Percentiles rank a stretch among this genome's conserved stretches.
Evolutionary conservation across 1,140 invertebrate species (phyloP).

Genomic region (Euglossa dilemma): DNA sequence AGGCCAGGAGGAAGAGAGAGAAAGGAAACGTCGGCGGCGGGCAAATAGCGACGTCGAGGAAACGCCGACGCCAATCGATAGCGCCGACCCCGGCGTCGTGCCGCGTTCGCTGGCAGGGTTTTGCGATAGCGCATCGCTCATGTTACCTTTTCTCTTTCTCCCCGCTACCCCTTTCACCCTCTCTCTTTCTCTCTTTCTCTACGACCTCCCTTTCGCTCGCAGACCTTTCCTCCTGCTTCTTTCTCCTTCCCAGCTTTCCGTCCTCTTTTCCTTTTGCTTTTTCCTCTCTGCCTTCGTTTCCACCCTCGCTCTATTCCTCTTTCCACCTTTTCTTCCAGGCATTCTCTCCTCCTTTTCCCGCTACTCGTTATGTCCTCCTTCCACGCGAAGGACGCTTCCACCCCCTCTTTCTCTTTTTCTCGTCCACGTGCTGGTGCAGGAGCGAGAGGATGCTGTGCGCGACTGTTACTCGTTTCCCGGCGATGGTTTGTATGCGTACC

Average conservation of each 20-base stretch:
- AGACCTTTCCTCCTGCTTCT: constrained; percentile 5
- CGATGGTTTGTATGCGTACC: constrained; percentile 32
- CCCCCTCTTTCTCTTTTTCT: no score
- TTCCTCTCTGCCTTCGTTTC: constrained; percentile 21
- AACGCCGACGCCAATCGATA: constrained; percentile 72
- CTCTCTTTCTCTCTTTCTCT: constrained; percentile 3
- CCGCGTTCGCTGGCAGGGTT: constrained; percentile 62
- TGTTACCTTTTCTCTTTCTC: constrained; percentile 24
- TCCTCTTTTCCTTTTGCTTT: constrained; percentile 21
- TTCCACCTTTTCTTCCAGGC: neutral
- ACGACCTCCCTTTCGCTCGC: constrained; percentile 16
- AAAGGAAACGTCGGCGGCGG: constrained; percentile 42
- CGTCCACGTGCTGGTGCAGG: neutral
- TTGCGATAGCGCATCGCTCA: constrained; percentile 63
- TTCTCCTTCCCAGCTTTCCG: constrained; percentile 31
- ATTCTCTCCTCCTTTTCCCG: neutral
- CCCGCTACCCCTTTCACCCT: neutral
- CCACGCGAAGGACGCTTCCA: no score
- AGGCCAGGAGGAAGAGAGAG: constrained; percentile 31
- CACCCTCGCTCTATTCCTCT: neutral
- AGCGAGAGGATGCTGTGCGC: neutral
- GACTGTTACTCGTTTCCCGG: neutral
- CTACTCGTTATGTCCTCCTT: neutral
- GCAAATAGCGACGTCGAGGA: constrained; percentile 66
- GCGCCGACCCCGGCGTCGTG: constrained; percentile 64